Evolutionary conservation across 2,888 invertebrate species (phyloP).

Genomic region (Yponomeuta sedellus): DNA sequence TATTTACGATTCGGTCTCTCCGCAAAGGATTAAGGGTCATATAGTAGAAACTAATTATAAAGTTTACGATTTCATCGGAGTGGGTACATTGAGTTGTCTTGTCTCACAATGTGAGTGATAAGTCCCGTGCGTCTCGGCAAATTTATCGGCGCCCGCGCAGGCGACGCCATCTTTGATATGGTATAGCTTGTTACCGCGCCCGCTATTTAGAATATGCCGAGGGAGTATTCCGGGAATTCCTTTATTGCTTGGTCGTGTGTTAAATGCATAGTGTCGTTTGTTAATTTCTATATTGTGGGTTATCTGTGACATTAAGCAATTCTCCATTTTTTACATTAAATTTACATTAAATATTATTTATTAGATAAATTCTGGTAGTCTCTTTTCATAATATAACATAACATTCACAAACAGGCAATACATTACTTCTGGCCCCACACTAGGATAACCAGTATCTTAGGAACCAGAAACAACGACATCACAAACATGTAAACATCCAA

Average conservation of each 20-base stretch:
- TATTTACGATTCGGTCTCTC: constrained; percentile 8
- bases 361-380: too few species aligned
- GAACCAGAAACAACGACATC: too few species aligned
- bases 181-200: constrained; percentile 12
- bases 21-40: constrained; percentile 29
- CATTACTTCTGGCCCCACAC: too few species aligned
- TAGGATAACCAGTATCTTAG: too few species aligned
- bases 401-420: too few species aligned
- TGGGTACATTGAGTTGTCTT: constrained; percentile 45
- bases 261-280: not conserved
- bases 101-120: constrained; percentile 32
- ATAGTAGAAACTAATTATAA: constrained; percentile 42
- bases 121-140: constrained; percentile 3
- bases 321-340: not conserved
- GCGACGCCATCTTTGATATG: constrained; percentile 11
- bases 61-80: constrained; percentile 44
- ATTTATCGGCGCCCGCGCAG: constrained; percentile 1
- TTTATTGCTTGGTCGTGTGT: not conserved
- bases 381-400: too few species aligned
- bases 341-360: too few species aligned
- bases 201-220: not conserved
- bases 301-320: not conserved
- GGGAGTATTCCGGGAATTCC: constrained; percentile 24
- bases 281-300: not conserved
- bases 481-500: too few species aligned